Evolutionary conservation across 2,888 invertebrate species (phyloP).

Genomic region (Caenorhabditis parvicauda): DNA sequence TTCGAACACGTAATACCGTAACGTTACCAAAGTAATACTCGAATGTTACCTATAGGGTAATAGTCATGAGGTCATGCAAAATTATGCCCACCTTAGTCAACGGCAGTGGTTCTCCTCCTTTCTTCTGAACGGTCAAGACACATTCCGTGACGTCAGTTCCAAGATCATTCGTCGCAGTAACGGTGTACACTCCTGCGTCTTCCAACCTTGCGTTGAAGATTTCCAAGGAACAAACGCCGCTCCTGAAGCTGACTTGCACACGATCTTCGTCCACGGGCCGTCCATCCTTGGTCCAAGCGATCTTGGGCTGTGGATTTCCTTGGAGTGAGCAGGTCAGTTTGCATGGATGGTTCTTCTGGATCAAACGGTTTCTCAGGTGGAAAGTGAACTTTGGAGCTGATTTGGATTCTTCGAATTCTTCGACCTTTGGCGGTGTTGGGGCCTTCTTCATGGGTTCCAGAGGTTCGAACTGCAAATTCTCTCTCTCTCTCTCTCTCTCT

Average conservation of each 20-base stretch:
- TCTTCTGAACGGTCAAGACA: constrained; percentile 89
- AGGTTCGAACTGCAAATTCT: constrained; percentile 36
- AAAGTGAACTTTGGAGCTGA: constrained; percentile 95
- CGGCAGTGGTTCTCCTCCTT: constrained; percentile 48
- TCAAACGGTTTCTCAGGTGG: constrained; percentile 94
- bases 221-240: constrained; percentile 95
- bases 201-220: constrained; percentile 88
- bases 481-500: no score
- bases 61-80: no score
- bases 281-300: constrained; percentile 76
- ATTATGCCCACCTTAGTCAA: no score
- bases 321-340: constrained; percentile 94
- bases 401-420: constrained; percentile 86
- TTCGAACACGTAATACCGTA: no score
- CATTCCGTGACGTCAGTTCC: constrained; percentile 93
- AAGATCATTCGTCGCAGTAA: constrained; percentile 86
- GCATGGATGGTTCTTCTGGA: constrained; percentile 88
- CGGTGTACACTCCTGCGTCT: constrained; percentile 93
- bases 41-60: no score
- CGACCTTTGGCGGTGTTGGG: constrained; percentile 42
- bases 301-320: constrained; percentile 86
- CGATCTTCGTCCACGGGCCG: constrained; percentile 79
- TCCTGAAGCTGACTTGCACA: constrained; percentile 72
- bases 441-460: constrained; percentile 47
- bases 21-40: no score